Conservation (phyloP, 2,113 vertebrate species). For the Tympanuchus pallidicinctus region DNA sequence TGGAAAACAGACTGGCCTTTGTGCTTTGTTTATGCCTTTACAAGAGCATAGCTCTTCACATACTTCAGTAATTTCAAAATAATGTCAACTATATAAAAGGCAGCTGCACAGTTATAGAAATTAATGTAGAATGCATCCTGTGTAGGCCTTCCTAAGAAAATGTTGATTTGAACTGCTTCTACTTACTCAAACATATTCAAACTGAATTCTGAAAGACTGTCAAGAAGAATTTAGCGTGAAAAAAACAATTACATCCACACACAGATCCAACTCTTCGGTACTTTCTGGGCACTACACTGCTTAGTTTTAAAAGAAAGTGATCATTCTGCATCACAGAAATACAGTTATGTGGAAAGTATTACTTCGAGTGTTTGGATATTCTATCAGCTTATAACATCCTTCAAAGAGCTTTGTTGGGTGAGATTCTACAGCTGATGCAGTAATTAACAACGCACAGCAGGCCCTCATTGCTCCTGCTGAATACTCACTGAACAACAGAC, state of each 20-base stretch:
- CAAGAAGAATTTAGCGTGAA: neutral
- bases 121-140: neutral
- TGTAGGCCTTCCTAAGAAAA: neutral
- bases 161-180: neutral
- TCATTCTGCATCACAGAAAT: neutral
- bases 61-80: constrained; percentile 63
- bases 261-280: neutral
- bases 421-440: neutral
- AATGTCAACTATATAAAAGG: constrained; percentile 37
- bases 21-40: constrained; percentile 66
- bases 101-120: neutral
- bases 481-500: neutral
- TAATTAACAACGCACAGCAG: neutral
- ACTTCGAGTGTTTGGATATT: neutral
- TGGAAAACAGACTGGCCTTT: constrained; percentile 74
- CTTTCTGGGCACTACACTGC: neutral
- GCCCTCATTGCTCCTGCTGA: neutral
- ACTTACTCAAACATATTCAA: neutral
- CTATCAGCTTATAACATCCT: neutral
- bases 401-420: neutral
- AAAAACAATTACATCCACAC: neutral
- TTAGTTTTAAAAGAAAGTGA: neutral
- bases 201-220: neutral
- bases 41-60: constrained; percentile 50
- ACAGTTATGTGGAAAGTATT: neutral